Conservation (phyloP, 2,888 invertebrate species). For the Thymelicus acteon region DNA sequence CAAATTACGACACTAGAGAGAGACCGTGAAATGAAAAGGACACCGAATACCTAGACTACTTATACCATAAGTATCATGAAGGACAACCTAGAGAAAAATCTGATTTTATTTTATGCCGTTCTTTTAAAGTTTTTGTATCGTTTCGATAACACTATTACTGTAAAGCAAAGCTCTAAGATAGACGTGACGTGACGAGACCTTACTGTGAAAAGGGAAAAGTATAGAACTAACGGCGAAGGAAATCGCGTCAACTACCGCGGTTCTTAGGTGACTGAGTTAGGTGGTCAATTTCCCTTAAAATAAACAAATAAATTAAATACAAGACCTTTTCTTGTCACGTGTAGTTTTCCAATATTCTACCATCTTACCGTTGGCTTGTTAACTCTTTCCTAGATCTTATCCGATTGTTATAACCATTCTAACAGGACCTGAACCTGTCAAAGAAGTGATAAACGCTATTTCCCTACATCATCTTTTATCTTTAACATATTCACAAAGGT, state of each 20-base stretch:
- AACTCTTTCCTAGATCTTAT: no score
- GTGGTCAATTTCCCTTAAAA: background rate
- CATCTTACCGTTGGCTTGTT: no score
- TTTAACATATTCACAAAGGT: no score
- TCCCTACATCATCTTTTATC: no score
- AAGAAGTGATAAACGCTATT: no score
- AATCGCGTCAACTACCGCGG: background rate
- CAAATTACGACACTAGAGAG: constrained; percentile 5
- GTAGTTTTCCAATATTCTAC: background rate
- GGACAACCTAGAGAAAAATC: background rate
- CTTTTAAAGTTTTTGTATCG: background rate
- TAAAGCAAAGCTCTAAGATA: background rate
- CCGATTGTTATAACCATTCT: no score
- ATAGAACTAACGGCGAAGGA: background rate
- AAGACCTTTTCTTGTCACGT: background rate
- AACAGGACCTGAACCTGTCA: no score
- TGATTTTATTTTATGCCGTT: background rate
- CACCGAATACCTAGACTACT: background rate
- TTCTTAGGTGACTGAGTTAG: background rate
- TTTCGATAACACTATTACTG: background rate
- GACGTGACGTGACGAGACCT: background rate
- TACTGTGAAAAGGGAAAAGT: constrained; percentile 5
- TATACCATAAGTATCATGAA: background rate
- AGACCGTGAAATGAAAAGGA: background rate
- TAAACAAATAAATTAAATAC: background rate